Evolutionary conservation across 1,140 invertebrate species (phyloP).

Genomic region (Drosophila tani): DNA sequence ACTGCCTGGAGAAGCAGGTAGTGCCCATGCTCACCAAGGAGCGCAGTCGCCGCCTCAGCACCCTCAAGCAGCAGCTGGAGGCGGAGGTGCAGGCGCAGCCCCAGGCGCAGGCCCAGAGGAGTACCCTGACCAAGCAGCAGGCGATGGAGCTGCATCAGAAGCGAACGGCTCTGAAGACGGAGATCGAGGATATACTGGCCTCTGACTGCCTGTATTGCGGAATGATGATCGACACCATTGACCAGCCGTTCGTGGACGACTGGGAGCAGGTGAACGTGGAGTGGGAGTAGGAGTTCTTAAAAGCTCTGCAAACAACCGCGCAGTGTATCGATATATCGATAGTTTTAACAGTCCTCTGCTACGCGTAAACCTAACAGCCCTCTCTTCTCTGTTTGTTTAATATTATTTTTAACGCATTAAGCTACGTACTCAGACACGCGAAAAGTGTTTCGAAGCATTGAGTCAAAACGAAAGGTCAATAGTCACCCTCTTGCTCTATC

Average conservation of each 20-base stretch:
- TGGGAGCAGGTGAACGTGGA: slow-evolving; percentile 93
- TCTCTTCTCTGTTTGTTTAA: too few species aligned
- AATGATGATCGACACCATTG: slow-evolving; percentile 94
- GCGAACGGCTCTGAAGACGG: slow-evolving; percentile 90
- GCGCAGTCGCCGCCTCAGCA: slow-evolving; percentile 87
- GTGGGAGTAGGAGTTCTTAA: slow-evolving; percentile 88
- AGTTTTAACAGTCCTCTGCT: too few species aligned
- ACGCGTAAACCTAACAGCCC: too few species aligned
- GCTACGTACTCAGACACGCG: too few species aligned
- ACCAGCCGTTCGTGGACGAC: slow-evolving; percentile 94
- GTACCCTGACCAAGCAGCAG: slow-evolving; percentile 84
- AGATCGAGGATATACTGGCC: slow-evolving; percentile 95
- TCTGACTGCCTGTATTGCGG: slow-evolving; percentile 97
- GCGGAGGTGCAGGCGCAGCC: slow-evolving; percentile 84
- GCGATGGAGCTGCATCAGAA: slow-evolving; percentile 83
- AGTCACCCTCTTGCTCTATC: too few species aligned
- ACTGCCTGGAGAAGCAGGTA: slow-evolving; percentile 95
- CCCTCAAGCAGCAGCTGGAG: slow-evolving; percentile 88
- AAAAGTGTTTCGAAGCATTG: too few species aligned
- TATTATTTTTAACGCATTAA: too few species aligned
- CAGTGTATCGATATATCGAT: too few species aligned
- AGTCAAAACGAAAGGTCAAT: too few species aligned
- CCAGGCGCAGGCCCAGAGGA: not conserved
- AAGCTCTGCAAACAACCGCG: too few species aligned
- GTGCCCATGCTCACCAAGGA: slow-evolving; percentile 86